Conservation (phyloP, 2,888 invertebrate genomes). For the Sinotaia quadrata region DNA sequence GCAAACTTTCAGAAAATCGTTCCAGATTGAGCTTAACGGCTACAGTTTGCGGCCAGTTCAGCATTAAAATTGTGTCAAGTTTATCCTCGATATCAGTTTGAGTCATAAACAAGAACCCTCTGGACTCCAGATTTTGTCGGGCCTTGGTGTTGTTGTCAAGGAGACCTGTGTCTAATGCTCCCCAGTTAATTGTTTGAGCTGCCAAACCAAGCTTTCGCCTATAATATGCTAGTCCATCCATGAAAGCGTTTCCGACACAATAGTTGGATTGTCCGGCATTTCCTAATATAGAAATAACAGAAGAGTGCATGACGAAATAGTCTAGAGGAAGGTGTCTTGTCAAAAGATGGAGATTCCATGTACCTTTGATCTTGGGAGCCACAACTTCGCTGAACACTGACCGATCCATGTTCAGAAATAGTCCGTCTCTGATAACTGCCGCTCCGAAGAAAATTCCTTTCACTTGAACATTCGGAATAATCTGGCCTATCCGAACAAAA, state of each 20-base stretch:
- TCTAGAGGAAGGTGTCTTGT: constrained; percentile 44
- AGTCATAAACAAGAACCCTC: constrained; percentile 28
- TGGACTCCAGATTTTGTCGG: constrained; percentile 16
- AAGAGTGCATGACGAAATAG: constrained; percentile 58
- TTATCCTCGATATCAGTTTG: too few species aligned
- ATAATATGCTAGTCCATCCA: constrained; percentile 52
- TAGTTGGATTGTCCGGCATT: constrained; percentile 55
- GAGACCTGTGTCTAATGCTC: constrained; percentile 51
- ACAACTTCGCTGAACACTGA: constrained; percentile 40
- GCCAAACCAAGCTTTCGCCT: constrained; percentile 43
- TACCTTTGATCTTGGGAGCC: constrained; percentile 52
- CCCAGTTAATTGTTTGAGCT: constrained; percentile 59
- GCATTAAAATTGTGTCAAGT: too few species aligned
- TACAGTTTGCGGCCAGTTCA: neutral
- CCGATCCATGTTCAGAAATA: constrained; percentile 36
- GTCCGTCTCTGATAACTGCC: constrained; percentile 43
- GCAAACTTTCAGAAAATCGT: neutral
- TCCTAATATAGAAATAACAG: constrained; percentile 53
- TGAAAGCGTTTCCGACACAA: constrained; percentile 55
- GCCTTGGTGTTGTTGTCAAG: constrained; percentile 12
- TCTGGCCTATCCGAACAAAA: neutral
- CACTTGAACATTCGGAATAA: constrained; percentile 15
- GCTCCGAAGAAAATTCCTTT: constrained; percentile 59
- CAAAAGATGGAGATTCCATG: constrained; percentile 54
- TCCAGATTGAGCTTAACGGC: neutral